phyloP scores from a whole-genome alignment of 2,113 vertebrate species.

The Eubucco bourcierii region DNA sequence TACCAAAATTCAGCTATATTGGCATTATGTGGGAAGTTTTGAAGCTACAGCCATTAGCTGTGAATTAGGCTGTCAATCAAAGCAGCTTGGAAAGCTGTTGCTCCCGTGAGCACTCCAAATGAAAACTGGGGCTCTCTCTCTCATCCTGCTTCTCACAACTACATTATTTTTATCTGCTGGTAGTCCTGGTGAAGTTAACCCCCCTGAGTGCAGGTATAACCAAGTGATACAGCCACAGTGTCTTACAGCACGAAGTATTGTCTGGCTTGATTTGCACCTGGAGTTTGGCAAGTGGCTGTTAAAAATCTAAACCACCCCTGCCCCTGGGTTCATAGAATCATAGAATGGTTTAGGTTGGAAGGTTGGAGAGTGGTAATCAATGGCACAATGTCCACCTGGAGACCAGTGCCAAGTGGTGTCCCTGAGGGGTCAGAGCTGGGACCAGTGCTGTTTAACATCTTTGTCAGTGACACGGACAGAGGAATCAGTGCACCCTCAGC shows the following conservation, averaged over 20 bases:
- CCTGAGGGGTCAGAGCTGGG: too few relatives aligned
- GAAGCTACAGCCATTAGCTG: conserved; percentile 12
- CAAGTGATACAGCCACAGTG: background rate
- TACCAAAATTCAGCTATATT: background rate
- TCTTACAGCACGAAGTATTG: background rate
- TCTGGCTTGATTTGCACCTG: background rate
- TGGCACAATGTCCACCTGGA: too few relatives aligned
- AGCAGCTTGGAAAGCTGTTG: background rate
- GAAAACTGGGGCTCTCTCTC: background rate
- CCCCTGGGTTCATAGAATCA: background rate
- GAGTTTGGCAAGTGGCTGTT: background rate
- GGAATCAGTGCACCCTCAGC: too few relatives aligned
- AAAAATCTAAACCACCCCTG: background rate
- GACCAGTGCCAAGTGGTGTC: too few relatives aligned
- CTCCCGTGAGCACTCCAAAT: background rate
- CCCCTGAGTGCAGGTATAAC: background rate
- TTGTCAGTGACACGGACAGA: too few relatives aligned
- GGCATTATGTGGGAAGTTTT: conserved; percentile 20
- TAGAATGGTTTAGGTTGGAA: too few relatives aligned
- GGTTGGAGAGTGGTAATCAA: too few relatives aligned
- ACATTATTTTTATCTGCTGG: background rate
- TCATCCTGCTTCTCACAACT: background rate
- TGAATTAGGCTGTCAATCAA: background rate
- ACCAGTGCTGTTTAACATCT: too few relatives aligned
- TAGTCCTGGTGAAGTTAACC: background rate